Evolutionary conservation across 2,797 vertebrate genomes (phyloP).

Genomic region (Sebastiscus tertius): DNA sequence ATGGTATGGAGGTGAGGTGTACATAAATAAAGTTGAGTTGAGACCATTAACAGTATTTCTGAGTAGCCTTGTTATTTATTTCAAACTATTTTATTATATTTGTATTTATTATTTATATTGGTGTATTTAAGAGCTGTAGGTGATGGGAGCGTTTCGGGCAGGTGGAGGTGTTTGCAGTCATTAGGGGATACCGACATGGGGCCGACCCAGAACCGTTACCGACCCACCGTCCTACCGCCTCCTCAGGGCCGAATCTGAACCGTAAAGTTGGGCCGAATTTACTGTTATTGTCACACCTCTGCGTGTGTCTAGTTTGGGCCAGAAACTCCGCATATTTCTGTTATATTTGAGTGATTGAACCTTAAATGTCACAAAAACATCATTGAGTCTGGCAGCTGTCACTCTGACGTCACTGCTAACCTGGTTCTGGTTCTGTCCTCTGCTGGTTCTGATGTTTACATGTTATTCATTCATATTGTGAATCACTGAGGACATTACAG

Average conservation of each 20-base stretch:
- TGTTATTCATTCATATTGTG: background rate
- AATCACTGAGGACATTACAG: background rate
- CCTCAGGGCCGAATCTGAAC: background rate
- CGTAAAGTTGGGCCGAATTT: background rate
- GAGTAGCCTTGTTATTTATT: too few relatives aligned
- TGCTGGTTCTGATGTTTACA: background rate
- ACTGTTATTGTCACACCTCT: fast-evolving
- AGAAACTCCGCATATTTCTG: fast-evolving
- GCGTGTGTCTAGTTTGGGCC: too few relatives aligned
- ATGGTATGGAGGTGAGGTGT: too few relatives aligned
- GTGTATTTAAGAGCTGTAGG: too few relatives aligned
- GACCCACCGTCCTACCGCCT: background rate
- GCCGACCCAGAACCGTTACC: background rate
- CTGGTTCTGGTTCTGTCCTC: background rate
- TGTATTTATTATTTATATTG: too few relatives aligned
- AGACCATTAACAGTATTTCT: too few relatives aligned
- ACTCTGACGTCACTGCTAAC: background rate
- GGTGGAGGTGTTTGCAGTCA: too few relatives aligned
- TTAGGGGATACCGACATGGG: too few relatives aligned
- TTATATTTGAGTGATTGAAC: background rate
- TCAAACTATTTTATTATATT: too few relatives aligned
- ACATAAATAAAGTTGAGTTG: too few relatives aligned
- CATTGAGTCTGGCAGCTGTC: background rate
- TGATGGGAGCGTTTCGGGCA: background rate
- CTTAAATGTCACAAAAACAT: background rate